Percentiles rank a stretch among this genome's conserved stretches.
phyloP scores from a whole-genome alignment of 2,888 invertebrate species.

The Resseliella maxima region DNA sequence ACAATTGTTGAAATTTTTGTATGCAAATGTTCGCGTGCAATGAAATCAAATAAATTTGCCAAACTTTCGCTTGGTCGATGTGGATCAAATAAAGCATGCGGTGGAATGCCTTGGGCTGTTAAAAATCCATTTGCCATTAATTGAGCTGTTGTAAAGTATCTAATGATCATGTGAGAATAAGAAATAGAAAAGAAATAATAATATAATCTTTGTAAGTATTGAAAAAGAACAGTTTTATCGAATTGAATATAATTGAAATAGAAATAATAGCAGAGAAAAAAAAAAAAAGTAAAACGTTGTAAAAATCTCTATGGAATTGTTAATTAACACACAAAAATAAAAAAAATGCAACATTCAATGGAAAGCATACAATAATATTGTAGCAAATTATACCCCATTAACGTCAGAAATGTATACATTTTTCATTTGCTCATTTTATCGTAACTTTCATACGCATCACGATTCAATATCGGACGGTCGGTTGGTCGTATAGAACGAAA shows the following conservation, averaged over 20 bases:
- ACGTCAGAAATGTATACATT: not conserved
- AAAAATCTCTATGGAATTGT: not conserved
- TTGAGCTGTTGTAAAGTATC: slow-evolving; percentile 77
- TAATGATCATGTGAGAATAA: slow-evolving; percentile 63
- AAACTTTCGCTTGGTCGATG: slow-evolving; percentile 78
- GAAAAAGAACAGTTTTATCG: slow-evolving; percentile 2
- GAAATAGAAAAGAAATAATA: not conserved
- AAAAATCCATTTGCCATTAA: slow-evolving; percentile 81
- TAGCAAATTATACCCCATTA: slow-evolving; percentile 34
- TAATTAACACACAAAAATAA: slow-evolving; percentile 12
- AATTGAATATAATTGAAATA: not conserved
- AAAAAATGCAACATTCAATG: not conserved
- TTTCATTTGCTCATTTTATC: not conserved
- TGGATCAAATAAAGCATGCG: slow-evolving; percentile 76
- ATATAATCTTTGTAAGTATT: not conserved
- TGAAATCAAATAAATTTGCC: slow-evolving; percentile 75
- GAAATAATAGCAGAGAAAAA: not conserved
- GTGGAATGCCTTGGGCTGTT: slow-evolving; percentile 80
- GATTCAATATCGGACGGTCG: not conserved
- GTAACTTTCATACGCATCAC: not conserved
- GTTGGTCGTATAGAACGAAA: not conserved
- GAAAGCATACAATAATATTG: not conserved
- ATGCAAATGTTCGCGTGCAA: slow-evolving; percentile 76
- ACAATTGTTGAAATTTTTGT: slow-evolving; percentile 78
- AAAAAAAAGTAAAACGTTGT: not conserved